These are phyloP conservation scores for Operophtera brumata DNA, from an alignment of 2,888 invertebrate genomes.

Conservation along the genomic window DNA sequence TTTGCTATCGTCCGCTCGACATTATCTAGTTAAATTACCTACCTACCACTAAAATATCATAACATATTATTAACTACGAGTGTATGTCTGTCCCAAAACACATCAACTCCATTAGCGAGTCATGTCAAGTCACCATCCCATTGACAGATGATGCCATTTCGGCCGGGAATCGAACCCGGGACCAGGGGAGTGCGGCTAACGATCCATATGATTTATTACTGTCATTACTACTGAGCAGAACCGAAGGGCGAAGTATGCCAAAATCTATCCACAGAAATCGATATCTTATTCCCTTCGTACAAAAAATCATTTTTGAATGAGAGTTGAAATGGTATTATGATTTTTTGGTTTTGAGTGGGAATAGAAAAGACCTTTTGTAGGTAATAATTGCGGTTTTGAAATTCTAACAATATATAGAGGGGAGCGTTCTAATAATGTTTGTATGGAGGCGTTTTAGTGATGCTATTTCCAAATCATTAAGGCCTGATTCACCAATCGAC, in stretches of 20 bases:
- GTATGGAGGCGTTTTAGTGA: conserved; percentile 7
- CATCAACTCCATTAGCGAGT: conserved; percentile 74
- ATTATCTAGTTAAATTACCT: too few relatives aligned
- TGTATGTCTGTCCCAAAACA: conserved; percentile 60
- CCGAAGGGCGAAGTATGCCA: conserved; percentile 58
- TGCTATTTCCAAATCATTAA: too few relatives aligned
- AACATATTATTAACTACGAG: conserved; percentile 20
- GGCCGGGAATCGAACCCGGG: conserved; percentile 75
- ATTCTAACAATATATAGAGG: conserved; percentile 39
- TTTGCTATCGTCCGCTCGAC: too few relatives aligned
- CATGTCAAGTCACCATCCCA: conserved; percentile 75
- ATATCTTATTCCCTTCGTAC: conserved; percentile 18
- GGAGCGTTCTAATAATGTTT: conserved; percentile 12
- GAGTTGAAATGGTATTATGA: conserved; percentile 1
- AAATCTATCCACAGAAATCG: conserved; percentile 19
- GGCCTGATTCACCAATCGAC: background rate
- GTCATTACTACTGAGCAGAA: conserved; percentile 65
- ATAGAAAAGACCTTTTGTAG: conserved; percentile 45
- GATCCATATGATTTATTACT: conserved; percentile 81
- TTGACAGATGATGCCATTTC: conserved; percentile 81
- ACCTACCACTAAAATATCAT: too few relatives aligned
- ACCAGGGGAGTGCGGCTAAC: conserved; percentile 75
- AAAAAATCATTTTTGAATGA: conserved; percentile 25
- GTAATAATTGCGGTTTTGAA: conserved; percentile 63
- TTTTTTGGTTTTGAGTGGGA: conserved; percentile 31